Base-by-base conservation (phyloP, 2,113 vertebrate species). In the Gasterosteus nipponicus region DNA sequence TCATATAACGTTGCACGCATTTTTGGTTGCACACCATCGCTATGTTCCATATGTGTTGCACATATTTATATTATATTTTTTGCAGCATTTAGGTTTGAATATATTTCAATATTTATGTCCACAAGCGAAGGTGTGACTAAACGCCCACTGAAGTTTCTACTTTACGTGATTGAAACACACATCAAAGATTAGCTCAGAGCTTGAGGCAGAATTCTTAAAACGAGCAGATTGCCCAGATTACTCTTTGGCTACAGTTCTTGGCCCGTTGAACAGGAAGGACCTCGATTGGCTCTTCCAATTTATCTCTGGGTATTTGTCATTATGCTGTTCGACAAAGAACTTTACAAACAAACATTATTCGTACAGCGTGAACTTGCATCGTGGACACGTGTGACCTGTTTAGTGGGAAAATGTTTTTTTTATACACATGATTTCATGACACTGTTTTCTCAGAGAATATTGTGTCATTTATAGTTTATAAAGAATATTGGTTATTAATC, bases 181-280 rank as follows among this genome's bases (percentile, higher is more conserved):
- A 33, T 38, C 33, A 65, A 49, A 66, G 12, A 62, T 58, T 38
- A 73, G 26, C 51, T 68, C 64, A 68, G 57, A 54, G 38, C 22
- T 33, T 15, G 19, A 44, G 29, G 56, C n/a, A 6, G n/a, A 56
- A 11, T 41, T 51, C 26, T 19, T 14, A 51, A 71, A 70, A 75
- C 18, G 68, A 75, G 38, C 42, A 74, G 66, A 73, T 66, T 60
- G 44, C 44, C 78, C 63, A 51, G 57, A 51, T 74, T 82, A 70
- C n/a, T 54, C 57, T 72, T 9, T 29, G 64, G 76, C 69, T 61
- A 8, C 46, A 15, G 1, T 54, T 61, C 26, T 66, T 74, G 46
- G 53, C 39, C 59, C 14, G 2, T 14, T 46, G 49, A 64, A 12
- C 58, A 44, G 33, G 59, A 66, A 35, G 38, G 38, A 65, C 35